These are phyloP conservation scores for Asbolus verrucosus DNA, from an alignment of 1,140 invertebrate genomes.

Conservation along the genomic window DNA sequence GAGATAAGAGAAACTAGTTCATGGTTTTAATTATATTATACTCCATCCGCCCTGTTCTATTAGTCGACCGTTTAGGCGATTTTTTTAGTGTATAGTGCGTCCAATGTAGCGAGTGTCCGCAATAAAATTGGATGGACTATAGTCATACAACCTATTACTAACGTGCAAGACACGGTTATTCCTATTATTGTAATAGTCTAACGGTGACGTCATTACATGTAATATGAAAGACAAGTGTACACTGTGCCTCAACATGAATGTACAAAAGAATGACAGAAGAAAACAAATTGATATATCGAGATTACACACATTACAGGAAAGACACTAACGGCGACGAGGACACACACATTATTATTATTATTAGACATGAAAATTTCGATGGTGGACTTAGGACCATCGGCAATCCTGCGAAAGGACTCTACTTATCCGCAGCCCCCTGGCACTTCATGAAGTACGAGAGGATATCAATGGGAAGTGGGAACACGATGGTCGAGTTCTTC, in stretches of 20 bases:
- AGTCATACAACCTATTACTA: background rate
- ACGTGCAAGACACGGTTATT: constrained; percentile 4
- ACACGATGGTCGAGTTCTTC: constrained; percentile 98
- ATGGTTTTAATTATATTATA: too few species aligned
- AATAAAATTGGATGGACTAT: background rate
- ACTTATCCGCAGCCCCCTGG: constrained; percentile 7
- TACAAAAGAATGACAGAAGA: constrained; percentile 10
- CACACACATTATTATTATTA: constrained; percentile 16
- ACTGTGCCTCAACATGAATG: constrained; percentile 35
- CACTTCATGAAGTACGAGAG: constrained; percentile 80
- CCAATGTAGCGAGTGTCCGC: background rate
- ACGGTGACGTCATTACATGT: constrained; percentile 25
- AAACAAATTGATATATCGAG: constrained; percentile 29
- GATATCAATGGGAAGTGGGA: constrained; percentile 94
- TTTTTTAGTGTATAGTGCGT: too few species aligned
- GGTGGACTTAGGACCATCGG: background rate
- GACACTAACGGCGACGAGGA: constrained; percentile 43
- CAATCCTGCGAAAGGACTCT: constrained; percentile 33
- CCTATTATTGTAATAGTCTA: constrained; percentile 10
- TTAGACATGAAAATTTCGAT: constrained; percentile 35
- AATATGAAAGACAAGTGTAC: constrained; percentile 41
- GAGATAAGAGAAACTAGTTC: too few species aligned
- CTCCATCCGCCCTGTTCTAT: too few species aligned
- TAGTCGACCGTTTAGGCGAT: too few species aligned
- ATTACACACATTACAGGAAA: constrained; percentile 16